A percentile compares a stretch with the other conserved stretches of the same genome.
phyloP scores from a whole-genome alignment of 2,888 invertebrate species.

The Andrena bucephala region DNA sequence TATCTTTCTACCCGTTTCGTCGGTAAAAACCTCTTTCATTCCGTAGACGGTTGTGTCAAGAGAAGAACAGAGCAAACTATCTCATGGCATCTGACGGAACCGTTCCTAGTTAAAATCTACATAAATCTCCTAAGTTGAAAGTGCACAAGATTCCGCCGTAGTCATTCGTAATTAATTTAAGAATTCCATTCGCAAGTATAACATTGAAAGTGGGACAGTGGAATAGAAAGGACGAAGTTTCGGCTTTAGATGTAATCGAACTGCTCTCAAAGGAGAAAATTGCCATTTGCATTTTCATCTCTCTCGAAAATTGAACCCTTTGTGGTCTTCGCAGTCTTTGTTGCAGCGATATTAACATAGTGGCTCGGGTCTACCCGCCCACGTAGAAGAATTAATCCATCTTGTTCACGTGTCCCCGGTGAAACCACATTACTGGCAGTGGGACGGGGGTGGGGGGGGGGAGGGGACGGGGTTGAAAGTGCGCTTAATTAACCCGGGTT shows the following conservation, averaged over 20 bases:
- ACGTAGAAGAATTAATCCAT: background rate
- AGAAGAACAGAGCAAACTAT: background rate
- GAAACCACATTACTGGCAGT: background rate
- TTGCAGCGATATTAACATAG: background rate
- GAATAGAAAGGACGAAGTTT: background rate
- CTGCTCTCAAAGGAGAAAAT: background rate
- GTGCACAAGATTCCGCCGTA: background rate
- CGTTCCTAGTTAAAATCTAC: background rate
- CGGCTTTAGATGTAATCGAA: background rate
- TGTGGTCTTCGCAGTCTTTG: background rate
- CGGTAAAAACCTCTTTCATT: background rate
- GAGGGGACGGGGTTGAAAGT: background rate
- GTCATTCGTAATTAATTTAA: background rate
- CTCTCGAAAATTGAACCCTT: constrained; percentile 7
- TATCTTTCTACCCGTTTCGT: background rate
- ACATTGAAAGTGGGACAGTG: background rate
- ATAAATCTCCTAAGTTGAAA: background rate
- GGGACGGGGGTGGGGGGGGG: background rate
- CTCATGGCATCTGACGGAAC: background rate
- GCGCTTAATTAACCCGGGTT: constrained; percentile 2
- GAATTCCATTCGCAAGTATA: constrained; percentile 2
- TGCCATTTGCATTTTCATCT: constrained; percentile 12
- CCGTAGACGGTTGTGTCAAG: background rate
- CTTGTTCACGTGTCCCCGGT: constrained; percentile 1
- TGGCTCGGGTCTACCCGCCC: background rate